Conservation (phyloP, 2,888 invertebrate species). For the Lasioglossum lativentre region DNA sequence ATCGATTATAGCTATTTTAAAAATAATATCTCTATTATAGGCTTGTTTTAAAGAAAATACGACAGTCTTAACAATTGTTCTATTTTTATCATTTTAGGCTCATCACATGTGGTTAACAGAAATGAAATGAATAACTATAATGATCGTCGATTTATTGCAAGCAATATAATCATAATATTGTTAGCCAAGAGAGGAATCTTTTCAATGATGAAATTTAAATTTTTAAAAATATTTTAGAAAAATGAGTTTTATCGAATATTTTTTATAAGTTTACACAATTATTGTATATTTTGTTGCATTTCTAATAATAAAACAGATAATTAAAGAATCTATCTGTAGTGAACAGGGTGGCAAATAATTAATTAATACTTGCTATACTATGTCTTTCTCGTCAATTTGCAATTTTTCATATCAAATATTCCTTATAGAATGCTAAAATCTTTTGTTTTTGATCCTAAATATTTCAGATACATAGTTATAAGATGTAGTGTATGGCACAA, state of each 20-base stretch:
- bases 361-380: conserved; percentile 3
- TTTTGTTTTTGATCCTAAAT: conserved; percentile 17
- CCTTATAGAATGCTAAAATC: conserved; percentile 13
- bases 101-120: not conserved
- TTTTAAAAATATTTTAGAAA: not conserved
- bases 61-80: not conserved
- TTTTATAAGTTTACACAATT: not conserved
- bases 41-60: not conserved
- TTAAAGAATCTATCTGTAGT: conserved; percentile 6
- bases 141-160: not conserved
- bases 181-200: not conserved
- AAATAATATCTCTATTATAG: not conserved
- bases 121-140: not conserved
- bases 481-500: conserved; percentile 26
- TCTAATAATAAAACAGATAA: not conserved
- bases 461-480: conserved; percentile 31
- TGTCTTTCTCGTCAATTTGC: conserved; percentile 16
- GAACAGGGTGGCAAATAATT: conserved; percentile 7
- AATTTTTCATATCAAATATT: conserved; percentile 5
- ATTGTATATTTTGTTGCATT: not conserved
- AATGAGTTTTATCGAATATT: no score
- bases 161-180: not conserved
- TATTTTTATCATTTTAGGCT: not conserved
- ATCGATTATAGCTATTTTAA: not conserved
- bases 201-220: not conserved